phyloP scores from a whole-genome alignment of 2,113 vertebrate genomes.

The Lonchura striata region DNA sequence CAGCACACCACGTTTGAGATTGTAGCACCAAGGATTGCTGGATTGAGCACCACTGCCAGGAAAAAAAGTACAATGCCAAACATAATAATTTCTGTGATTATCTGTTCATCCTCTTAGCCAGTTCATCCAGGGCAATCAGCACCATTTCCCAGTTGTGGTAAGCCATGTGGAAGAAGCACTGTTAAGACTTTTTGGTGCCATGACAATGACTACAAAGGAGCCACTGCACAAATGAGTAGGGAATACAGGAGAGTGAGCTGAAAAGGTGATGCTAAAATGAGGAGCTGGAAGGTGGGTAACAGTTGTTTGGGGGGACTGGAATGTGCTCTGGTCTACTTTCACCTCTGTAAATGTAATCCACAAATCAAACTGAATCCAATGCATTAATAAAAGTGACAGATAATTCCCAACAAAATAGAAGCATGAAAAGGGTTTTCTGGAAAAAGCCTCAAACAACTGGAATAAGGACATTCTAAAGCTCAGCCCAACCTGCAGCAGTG shows the following conservation, averaged over 20 bases:
- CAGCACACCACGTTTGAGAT: rapidly evolving
- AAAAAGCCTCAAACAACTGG: background rate
- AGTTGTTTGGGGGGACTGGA: background rate
- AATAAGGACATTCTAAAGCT: background rate
- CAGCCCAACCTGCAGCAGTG: background rate
- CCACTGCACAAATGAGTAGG: background rate
- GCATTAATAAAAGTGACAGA: background rate
- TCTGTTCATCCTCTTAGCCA: background rate
- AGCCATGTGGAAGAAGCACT: background rate
- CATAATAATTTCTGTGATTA: background rate
- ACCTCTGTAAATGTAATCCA: background rate
- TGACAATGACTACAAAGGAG: background rate
- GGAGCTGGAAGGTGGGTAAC: background rate
- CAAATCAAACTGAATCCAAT: background rate
- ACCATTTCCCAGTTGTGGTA: background rate
- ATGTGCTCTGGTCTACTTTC: background rate
- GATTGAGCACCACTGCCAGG: background rate
- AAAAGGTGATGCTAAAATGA: background rate
- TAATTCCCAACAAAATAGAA: background rate
- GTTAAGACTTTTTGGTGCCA: background rate
- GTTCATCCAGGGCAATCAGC: background rate
- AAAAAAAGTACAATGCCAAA: background rate
- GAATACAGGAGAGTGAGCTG: background rate
- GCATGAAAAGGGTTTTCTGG: background rate
- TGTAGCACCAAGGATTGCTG: background rate